Conservation (phyloP, 2,113 vertebrate species). For the Antigone vipio region DNA sequence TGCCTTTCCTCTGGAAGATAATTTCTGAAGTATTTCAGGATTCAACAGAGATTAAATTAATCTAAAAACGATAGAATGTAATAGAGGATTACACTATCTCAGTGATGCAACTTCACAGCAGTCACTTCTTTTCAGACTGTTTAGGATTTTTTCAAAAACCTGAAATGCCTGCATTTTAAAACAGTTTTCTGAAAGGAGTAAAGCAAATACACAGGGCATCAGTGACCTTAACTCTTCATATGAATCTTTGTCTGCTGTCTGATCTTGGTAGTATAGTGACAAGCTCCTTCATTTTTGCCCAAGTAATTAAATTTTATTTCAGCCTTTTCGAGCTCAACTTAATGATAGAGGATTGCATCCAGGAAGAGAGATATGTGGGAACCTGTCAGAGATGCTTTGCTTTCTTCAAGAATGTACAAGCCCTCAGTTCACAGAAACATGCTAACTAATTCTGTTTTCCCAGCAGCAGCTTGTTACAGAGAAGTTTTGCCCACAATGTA, state of each 20-base stretch:
- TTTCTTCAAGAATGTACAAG: not conserved
- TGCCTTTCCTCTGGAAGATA: not conserved
- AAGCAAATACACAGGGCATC: not conserved
- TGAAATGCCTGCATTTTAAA: not conserved
- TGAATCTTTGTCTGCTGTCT: not conserved
- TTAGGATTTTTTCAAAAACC: not conserved
- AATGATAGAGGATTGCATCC: not conserved
- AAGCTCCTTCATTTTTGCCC: not conserved
- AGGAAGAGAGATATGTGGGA: not conserved
- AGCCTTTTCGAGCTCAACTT: not conserved
- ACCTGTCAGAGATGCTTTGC: not conserved
- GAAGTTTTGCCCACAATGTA: not conserved
- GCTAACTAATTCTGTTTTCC: not conserved
- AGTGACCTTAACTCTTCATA: not conserved
- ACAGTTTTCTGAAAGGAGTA: not conserved
- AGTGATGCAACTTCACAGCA: not conserved
- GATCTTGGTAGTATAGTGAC: not conserved
- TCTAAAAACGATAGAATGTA: constrained; percentile 5
- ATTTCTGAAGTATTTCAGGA: constrained; percentile 4
- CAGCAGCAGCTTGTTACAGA: not conserved
- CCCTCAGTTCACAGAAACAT: not conserved
- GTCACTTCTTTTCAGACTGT: not conserved
- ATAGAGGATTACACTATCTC: constrained; percentile 1
- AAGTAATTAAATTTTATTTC: not conserved
- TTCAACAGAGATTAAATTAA: constrained; percentile 1